phyloP scores from a whole-genome alignment of 2,888 invertebrate genomes.

The Drosophila pseudotakahashii region DNA sequence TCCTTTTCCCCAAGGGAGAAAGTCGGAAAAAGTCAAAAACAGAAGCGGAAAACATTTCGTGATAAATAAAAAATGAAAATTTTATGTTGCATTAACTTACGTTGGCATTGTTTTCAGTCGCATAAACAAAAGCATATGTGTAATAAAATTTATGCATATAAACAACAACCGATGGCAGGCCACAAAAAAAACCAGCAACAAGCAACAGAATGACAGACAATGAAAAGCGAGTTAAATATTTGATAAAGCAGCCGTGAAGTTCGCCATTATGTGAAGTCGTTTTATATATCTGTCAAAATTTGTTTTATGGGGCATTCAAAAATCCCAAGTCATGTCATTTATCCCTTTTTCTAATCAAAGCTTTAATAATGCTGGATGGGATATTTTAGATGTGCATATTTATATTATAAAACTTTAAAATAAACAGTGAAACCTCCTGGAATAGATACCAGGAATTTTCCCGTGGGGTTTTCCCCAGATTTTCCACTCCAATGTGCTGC shows the following conservation, averaged over 20 bases:
- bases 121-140: slow-evolving; percentile 76
- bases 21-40: slow-evolving; percentile 13
- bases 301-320: slow-evolving; percentile 7
- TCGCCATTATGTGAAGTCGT: slow-evolving; percentile 37
- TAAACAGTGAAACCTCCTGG: neutral
- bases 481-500: neutral
- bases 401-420: neutral
- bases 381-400: neutral
- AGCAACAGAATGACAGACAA: slow-evolving; percentile 52
- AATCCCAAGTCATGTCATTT: too few species aligned
- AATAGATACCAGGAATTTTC: neutral
- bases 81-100: slow-evolving; percentile 75
- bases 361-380: neutral
- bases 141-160: slow-evolving; percentile 77
- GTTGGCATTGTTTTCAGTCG: slow-evolving; percentile 38
- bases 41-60: slow-evolving; percentile 32
- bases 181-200: slow-evolving; percentile 32
- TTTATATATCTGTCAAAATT: slow-evolving; percentile 38
- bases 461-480: neutral
- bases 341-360: too few species aligned
- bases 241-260: slow-evolving; percentile 64
- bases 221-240: slow-evolving; percentile 74
- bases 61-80: slow-evolving; percentile 73
- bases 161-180: slow-evolving; percentile 56
- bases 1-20: slow-evolving; percentile 44